Evolutionary conservation across 2,888 invertebrate genomes (phyloP).

Genomic region (Acanthopleura granulata): DNA sequence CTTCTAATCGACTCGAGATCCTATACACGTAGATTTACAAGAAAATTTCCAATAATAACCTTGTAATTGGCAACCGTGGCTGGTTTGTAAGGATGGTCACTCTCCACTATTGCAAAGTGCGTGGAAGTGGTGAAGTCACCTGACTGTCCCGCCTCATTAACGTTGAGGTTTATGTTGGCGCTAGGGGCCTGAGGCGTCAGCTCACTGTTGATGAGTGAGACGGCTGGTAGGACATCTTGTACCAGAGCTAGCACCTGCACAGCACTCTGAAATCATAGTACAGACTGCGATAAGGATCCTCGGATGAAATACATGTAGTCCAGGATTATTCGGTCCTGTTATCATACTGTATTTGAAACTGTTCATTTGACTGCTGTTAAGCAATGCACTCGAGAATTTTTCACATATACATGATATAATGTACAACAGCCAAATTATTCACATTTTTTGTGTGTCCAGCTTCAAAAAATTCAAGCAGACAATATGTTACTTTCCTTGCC

Average conservation of each 20-base stretch:
- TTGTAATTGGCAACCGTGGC: constrained; percentile 79
- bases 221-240: constrained; percentile 89
- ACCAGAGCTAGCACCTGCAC: constrained; percentile 89
- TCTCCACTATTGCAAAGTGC: constrained; percentile 93
- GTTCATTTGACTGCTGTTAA: no score
- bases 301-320: no score
- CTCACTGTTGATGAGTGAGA: constrained; percentile 85
- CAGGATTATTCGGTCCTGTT: no score
- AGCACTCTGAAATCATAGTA: constrained; percentile 61
- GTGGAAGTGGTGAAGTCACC: constrained; percentile 79
- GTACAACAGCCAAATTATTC: no score
- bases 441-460: no score
- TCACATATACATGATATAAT: no score
- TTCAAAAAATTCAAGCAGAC: no score
- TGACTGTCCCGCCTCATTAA: constrained; percentile 31
- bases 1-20: no score
- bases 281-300: neutral
- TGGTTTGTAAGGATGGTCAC: constrained; percentile 96
- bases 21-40: no score
- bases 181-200: constrained; percentile 69
- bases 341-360: no score
- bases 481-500: no score
- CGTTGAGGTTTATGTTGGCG: constrained; percentile 46
- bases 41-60: constrained; percentile 68
- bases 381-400: no score